These are phyloP conservation scores for Myiotriccus ornatus DNA, from an alignment of 2,797 vertebrate genomes.

Conservation along the genomic window DNA sequence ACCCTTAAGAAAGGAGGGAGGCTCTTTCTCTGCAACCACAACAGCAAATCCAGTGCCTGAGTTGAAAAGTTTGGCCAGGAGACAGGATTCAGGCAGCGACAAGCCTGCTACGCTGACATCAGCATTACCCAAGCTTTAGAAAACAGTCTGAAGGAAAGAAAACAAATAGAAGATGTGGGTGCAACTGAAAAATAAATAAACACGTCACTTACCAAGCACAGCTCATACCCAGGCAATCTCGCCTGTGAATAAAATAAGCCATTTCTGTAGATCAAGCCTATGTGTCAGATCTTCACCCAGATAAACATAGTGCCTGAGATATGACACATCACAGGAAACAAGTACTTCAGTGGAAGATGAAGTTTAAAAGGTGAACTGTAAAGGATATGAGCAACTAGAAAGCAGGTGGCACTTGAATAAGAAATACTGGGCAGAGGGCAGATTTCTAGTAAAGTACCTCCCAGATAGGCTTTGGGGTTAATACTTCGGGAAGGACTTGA, in stretches of 20 bases:
- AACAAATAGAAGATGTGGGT: not conserved
- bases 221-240: not conserved
- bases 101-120: conserved; percentile 44
- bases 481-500: not conserved
- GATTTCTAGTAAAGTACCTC: not conserved
- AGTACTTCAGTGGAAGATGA: not conserved
- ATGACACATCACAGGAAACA: not conserved
- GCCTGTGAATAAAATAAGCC: not conserved
- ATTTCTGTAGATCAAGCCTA: not conserved
- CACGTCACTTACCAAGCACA: not conserved
- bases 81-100: conserved; percentile 31
- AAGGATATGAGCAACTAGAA: not conserved
- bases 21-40: conserved; percentile 16
- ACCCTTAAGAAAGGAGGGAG: not conserved
- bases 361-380: not conserved
- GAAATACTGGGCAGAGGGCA: not conserved
- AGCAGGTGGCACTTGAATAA: not conserved
- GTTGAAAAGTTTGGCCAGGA: conserved; percentile 3
- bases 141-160: conserved; percentile 17
- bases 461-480: not conserved
- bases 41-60: not conserved
- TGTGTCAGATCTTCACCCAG: not conserved
- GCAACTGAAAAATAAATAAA: not conserved
- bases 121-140: conserved; percentile 1
- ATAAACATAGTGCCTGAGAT: not conserved